These are phyloP conservation scores for Crambe crambe DNA, from an alignment of 37 sponge, comb jelly and placozoan species.

Conservation along the genomic window DNA sequence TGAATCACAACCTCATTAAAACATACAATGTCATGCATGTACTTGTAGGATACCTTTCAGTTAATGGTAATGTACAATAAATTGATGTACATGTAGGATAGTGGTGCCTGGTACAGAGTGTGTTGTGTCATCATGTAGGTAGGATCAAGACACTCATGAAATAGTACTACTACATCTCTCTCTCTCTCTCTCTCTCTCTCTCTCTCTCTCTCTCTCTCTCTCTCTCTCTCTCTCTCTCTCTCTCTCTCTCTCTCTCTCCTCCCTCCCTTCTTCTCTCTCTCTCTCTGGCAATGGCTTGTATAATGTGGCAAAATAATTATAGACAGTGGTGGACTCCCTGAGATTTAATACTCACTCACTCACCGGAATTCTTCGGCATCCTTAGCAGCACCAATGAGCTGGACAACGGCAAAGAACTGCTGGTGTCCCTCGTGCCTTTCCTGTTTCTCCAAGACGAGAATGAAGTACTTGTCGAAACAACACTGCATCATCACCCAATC, in stretches of 20 bases:
- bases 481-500: conserved; percentile 99
- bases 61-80: too few relatives aligned
- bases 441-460: conserved; percentile 97
- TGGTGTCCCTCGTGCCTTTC: conserved; percentile 87
- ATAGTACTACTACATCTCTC: too few relatives aligned
- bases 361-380: conserved; percentile 85
- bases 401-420: conserved; percentile 97
- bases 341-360: neutral
- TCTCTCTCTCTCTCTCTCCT: neutral
- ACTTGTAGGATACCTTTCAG: too few relatives aligned
- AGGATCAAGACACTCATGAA: too few relatives aligned
- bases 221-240: neutral
- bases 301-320: too few relatives aligned
- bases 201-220: neutral
- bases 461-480: conserved; percentile 91
- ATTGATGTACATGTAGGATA: too few relatives aligned
- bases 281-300: too few relatives aligned
- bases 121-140: too few relatives aligned
- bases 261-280: neutral
- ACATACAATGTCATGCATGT: too few relatives aligned
- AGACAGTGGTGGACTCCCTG: neutral
- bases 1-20: too few relatives aligned
- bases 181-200: too few relatives aligned
- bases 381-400: conserved; percentile 89
- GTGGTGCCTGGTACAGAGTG: too few relatives aligned